Conservation (phyloP, 1,140 invertebrate species). For the Gryllus bimaculatus region DNA sequence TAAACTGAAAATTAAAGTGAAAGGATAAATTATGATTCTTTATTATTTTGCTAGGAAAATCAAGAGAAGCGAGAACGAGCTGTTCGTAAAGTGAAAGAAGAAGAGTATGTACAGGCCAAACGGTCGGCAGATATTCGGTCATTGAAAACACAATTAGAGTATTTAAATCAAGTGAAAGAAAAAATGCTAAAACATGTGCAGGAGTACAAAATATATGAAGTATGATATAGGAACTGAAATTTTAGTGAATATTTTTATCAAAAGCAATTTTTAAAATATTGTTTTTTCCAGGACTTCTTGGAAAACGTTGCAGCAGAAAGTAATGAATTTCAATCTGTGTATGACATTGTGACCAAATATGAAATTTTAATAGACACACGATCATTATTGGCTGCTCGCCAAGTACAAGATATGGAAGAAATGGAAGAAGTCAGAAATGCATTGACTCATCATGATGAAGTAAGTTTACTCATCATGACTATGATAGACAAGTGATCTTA, state of each 20-base stretch:
- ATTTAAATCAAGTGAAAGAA: slow-evolving; percentile 37
- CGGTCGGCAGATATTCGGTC: slow-evolving; percentile 29
- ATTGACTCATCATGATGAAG: background rate
- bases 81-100: slow-evolving; percentile 40
- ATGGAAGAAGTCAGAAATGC: slow-evolving; percentile 28
- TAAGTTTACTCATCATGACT: background rate
- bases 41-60: slow-evolving; percentile 34
- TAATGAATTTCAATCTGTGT: slow-evolving; percentile 42
- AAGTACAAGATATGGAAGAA: slow-evolving; percentile 29
- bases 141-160: slow-evolving; percentile 32
- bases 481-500: too few relatives aligned
- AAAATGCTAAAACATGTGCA: slow-evolving; percentile 42
- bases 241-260: background rate
- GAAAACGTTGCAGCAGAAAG: slow-evolving; percentile 41
- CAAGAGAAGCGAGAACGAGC: slow-evolving; percentile 45
- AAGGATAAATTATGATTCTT: background rate
- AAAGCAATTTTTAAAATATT: background rate
- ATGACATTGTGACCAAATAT: slow-evolving; percentile 45
- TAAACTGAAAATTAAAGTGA: too few relatives aligned
- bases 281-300: slow-evolving; percentile 32
- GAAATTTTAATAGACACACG: slow-evolving; percentile 28
- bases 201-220: slow-evolving; percentile 44
- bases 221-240: slow-evolving; percentile 16
- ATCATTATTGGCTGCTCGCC: slow-evolving; percentile 28
- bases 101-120: slow-evolving; percentile 32